Base-by-base conservation (phyloP, 2,888 invertebrate species). In the Chloroclysta siterata region DNA sequence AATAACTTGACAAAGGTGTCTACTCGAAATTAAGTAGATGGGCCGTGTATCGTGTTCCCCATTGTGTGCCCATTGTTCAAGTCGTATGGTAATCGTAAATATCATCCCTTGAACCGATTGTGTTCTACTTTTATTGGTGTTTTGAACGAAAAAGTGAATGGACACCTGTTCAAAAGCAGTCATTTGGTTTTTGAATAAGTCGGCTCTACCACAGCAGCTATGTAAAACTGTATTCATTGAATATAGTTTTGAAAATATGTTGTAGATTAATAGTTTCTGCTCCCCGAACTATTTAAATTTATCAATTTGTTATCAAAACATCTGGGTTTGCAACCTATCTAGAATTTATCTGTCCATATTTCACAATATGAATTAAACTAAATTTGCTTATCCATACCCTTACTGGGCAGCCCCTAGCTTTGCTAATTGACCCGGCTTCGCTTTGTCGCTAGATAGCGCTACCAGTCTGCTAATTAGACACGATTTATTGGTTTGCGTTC, bases 1-100 rank as follows among this genome's bases (percentile, higher is more conserved):
- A 91, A 91, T 90, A 90, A 90, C 88, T 82, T 81, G 85, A 92
- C 92, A 90, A 90, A 89, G 90, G 92, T 93, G 91, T 91, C 89
- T 90, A 91, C 89, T 87, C 85, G 81, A 91, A 89, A 92, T 90
- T 90, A 89, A 90, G 86, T 89, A 87, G 89, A 92, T 89, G 89
- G 90, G 90, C 83, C 83, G 89, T 76, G 76, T 83, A 79, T 83
- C 81, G 79, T 84, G 86, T 88, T 82, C 79, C 75, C 84, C 71
- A 87, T 90, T 90, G 90, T 92, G 80, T 84, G 82, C 76, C 83
- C 72, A 83, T 88, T 87, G 89, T 89, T 82, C 76, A 74, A 68
- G 69, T 65, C 70, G 74, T 72, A 76, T 77, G 70, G 80, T 84
- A 77, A 84, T 88, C 90, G 84, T 90, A 90, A 91, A 91, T 88